Evolutionary conservation across 30 jellyfish, hydroid and myxozoan genomes (phyloP).

Genomic region (Aurelia coerulea): DNA sequence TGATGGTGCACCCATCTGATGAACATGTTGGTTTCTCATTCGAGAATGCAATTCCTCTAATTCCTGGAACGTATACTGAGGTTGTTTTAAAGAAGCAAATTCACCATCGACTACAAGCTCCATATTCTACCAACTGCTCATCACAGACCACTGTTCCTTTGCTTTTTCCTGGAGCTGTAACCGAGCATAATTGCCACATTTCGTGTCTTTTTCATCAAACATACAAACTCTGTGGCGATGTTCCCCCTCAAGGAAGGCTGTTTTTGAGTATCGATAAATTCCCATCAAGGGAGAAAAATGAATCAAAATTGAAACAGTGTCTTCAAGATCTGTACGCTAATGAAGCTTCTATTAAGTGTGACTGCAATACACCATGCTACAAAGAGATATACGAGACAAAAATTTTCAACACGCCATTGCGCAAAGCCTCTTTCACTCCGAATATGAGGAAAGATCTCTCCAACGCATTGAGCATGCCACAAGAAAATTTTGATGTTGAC

Average conservation of each 20-base stretch:
- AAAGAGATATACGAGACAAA: constrained; percentile 15
- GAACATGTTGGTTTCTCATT: neutral
- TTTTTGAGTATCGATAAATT: neutral
- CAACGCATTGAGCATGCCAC: neutral
- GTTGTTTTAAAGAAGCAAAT: constrained; percentile 17
- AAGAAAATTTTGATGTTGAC: neutral
- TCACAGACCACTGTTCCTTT: too few species aligned
- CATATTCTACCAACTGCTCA: constrained; percentile 16
- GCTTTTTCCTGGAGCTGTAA: too few species aligned
- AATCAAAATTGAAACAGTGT: neutral
- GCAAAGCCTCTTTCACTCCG: neutral
- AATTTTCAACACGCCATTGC: constrained; percentile 16
- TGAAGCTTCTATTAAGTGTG: neutral
- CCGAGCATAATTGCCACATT: too few species aligned
- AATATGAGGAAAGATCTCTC: constrained; percentile 13
- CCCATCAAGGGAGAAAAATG: neutral
- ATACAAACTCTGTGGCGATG: constrained; percentile 3
- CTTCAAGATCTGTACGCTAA: neutral
- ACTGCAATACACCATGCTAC: constrained; percentile 28
- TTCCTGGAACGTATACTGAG: constrained; percentile 20
- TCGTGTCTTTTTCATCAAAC: too few species aligned
- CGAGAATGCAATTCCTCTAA: neutral
- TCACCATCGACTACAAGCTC: neutral
- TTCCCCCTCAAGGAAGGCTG: neutral
- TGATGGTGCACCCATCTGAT: constrained; percentile 6